These are phyloP conservation scores for Saturnia japonica DNA, from an alignment of 2,888 invertebrate species.

Conservation along the genomic window DNA sequence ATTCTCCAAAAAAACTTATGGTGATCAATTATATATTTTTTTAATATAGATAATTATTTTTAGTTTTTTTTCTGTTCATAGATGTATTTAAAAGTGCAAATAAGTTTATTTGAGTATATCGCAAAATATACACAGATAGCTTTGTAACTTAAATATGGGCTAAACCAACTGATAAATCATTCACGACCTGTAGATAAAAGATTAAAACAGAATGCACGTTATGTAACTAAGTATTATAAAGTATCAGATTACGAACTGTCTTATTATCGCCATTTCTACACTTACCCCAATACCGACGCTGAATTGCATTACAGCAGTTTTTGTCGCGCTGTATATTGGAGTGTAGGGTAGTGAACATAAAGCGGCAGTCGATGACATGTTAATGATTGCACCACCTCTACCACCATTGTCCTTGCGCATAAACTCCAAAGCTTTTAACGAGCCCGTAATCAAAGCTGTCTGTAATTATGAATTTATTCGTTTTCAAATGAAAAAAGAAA, in stretches of 20 bases:
- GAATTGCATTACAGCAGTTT: slow-evolving; percentile 46
- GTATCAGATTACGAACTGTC: too few relatives aligned
- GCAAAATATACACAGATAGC: too few relatives aligned
- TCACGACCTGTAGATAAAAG: too few relatives aligned
- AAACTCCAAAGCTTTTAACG: slow-evolving; percentile 42
- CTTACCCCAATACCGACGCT: slow-evolving; percentile 47
- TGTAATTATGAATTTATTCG: slow-evolving; percentile 27
- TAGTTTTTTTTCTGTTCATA: not conserved
- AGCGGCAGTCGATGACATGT: slow-evolving; percentile 43
- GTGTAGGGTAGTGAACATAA: slow-evolving; percentile 26
- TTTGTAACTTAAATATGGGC: too few relatives aligned
- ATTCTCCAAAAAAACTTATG: too few relatives aligned
- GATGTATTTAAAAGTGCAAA: not conserved
- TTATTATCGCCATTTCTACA: not conserved
- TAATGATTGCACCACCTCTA: slow-evolving; percentile 48
- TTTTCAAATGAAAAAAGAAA: not conserved
- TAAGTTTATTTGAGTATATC: too few relatives aligned
- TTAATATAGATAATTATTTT: too few relatives aligned
- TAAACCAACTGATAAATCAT: too few relatives aligned
- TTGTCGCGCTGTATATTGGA: slow-evolving; percentile 45
- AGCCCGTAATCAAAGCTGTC: slow-evolving; percentile 43
- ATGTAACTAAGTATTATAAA: too few relatives aligned
- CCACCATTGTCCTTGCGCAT: slow-evolving; percentile 50
- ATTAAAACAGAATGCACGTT: too few relatives aligned
- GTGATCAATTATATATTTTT: too few relatives aligned